Base-by-base conservation (phyloP, 2,888 invertebrate species). In the Hypselothyrea guttata region DNA sequence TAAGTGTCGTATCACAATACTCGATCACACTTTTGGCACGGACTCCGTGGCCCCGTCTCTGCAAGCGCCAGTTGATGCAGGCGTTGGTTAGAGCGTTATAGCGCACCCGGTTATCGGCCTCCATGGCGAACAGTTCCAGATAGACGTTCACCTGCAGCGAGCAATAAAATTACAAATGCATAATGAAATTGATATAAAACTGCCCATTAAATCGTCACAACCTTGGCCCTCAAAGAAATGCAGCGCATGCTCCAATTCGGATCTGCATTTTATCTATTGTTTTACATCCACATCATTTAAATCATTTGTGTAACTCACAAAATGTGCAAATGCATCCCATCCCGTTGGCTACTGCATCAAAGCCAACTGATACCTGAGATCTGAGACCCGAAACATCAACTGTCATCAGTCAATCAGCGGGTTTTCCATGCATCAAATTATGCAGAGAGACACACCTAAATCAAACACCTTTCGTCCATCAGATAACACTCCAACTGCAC, bases 41-140 rank as follows among this genome's bases (percentile, higher is more conserved):
- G 34, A 88, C 51, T 2, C 65, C 76, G 37, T 69, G 74, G 27
- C 66, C 71, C 7, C 61, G 73, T 12, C 61, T 57, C 31, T 57
- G 52, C 46, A 88, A 64, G 34, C 84, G 81, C 70, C 81, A 67
- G 61, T 88, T 88, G n/a, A 88, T 62, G 45, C 88, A 88, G 64
- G 75, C 71, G 62, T 88, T 88, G 18, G 76, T 61, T 2, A 87
- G 58, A 2, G 46, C 68, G 62, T 87, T 86, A n/a, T 75, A 83
- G 2, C 64, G 82, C 18, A 70, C 64, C 13, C 88, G 86, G 45
- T 86, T 78, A 11, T 22, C 55, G 2, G 65, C 63, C 69, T 88
- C 88, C 22, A 63, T 64, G 53, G 72, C 64, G 41, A 88, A 88
- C 45, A 88, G 65, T 47, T 83, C 65, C 71, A 88, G 58, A 58